Conservation (phyloP, 2,888 invertebrate genomes). For the Lasius platythorax region DNA sequence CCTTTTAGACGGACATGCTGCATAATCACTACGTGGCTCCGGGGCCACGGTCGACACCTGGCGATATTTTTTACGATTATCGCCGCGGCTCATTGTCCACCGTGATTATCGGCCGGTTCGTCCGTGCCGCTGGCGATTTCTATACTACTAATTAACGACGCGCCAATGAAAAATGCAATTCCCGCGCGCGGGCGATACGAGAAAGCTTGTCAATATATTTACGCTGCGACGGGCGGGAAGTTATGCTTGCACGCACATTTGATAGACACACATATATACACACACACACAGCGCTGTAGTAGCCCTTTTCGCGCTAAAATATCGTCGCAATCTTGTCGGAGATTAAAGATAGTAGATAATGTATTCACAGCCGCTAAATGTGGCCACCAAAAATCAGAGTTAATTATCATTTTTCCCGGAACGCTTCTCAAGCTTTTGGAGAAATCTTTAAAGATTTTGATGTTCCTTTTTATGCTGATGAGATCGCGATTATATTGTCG, state of each 20-base stretch:
- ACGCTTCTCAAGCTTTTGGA: slow-evolving; percentile 19
- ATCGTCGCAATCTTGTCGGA: background rate
- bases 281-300: background rate
- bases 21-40: slow-evolving; percentile 47
- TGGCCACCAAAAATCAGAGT: background rate
- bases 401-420: background rate
- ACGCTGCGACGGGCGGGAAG: background rate
- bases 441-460: background rate
- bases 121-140: slow-evolving; percentile 36
- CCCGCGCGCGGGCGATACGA: background rate
- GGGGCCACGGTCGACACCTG: slow-evolving; percentile 51
- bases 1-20: slow-evolving; percentile 56
- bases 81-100: slow-evolving; percentile 60
- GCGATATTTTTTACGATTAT: slow-evolving; percentile 60
- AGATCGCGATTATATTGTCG: slow-evolving; percentile 41
- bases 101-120: slow-evolving; percentile 55
- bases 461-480: slow-evolving; percentile 12
- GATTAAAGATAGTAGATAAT: background rate
- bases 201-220: slow-evolving; percentile 43
- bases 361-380: background rate
- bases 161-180: slow-evolving; percentile 36
- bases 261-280: background rate
- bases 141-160: slow-evolving; percentile 52
- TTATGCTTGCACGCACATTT: background rate
- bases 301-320: background rate